Evolutionary conservation across 2,888 invertebrate genomes (phyloP).

Genomic region (Trichogramma evanescens): DNA sequence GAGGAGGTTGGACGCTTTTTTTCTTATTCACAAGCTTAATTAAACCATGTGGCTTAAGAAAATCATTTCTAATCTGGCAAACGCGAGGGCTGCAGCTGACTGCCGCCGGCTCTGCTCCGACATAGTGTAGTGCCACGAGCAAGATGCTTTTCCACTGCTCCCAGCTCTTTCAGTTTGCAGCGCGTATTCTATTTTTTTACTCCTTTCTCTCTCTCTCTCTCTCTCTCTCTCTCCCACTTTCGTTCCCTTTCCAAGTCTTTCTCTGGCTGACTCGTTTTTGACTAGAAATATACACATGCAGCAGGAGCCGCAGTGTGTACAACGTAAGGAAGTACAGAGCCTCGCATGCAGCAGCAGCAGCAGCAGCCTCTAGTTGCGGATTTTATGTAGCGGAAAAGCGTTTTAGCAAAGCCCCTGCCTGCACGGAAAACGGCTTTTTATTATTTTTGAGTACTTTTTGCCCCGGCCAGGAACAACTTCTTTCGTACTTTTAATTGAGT

Average conservation of each 20-base stretch:
- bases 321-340: neutral
- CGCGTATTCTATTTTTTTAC: no score
- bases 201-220: neutral
- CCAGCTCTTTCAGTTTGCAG: no score
- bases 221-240: neutral
- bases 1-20: no score
- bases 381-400: slow-evolving; percentile 2
- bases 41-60: slow-evolving; percentile 20
- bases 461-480: no score
- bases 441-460: no score
- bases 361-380: slow-evolving; percentile 1
- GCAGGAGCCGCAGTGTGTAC: neutral
- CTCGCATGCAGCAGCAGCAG: no score
- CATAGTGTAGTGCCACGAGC: no score
- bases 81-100: neutral
- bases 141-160: no score
- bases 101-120: no score
- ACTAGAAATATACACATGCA: neutral
- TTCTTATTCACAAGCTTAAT: slow-evolving; percentile 16
- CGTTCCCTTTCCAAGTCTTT: neutral
- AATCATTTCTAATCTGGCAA: slow-evolving; percentile 9
- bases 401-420: neutral
- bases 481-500: no score
- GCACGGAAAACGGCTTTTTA: no score
- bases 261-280: neutral